Evolutionary conservation across 2,113 vertebrate genomes (phyloP), one percentile per base, ranked within the genome.

Genomic region (Pogona vitticeps): DNA sequence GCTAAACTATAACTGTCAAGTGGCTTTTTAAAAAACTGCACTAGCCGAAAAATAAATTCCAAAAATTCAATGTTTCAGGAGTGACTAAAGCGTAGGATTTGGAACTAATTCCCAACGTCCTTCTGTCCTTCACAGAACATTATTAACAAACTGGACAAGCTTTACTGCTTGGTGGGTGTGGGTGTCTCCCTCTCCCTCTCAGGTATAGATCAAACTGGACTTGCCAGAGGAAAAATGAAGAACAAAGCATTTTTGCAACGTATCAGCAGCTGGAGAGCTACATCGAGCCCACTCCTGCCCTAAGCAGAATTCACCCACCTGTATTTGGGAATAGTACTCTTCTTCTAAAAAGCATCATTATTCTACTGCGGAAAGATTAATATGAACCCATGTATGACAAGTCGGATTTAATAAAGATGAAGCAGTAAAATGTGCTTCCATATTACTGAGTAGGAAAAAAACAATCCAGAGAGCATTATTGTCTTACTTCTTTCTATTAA

Each of bases 401-500:
- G 3, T 84, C 18, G 83, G 5, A 10, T 10, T 52, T 90, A 68
- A 86, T 73, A 63, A 86, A 76, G 0, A 70, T 59, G 33, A 77
- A 76, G 38, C 52, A 63, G 1, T 87, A 92, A 91, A 88, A 82
- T 73, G 67, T 2, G 73, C 38, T 73, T 80, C 72, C 17, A 61
- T 80, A 20, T 17, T 52, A 80, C 77, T 80, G 80, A 73, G 28
- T 68, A 73, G 75, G 28, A 79, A 76, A 85, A 86, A n/a, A 6
- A n/a, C n/a, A n/a, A 65, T 73, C 67, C 68, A 63, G 77, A 80
- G 80, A 80, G 13, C 65, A n/a, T 80, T 28, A 61, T 17, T 86
- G 67, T 86, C 36, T 42, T 20, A 58, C 58, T 80, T 31, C 40
- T 86, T 80, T 76, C 88, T 87, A 89, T 68, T 86, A 86, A 91